phyloP scores from a whole-genome alignment of 2,113 vertebrate species.

The Hemiscyllium ocellatum region DNA sequence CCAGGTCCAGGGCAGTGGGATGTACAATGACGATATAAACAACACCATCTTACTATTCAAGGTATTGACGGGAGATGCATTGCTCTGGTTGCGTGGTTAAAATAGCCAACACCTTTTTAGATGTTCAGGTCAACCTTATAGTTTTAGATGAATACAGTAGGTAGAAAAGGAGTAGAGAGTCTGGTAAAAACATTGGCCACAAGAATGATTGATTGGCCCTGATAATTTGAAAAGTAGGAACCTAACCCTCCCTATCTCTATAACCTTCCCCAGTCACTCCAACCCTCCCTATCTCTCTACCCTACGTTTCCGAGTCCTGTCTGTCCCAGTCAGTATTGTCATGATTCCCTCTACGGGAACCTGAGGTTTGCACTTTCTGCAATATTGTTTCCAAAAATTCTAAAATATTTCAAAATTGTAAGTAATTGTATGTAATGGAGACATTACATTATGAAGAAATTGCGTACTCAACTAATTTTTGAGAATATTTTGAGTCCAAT shows the following conservation, averaged over 20 bases:
- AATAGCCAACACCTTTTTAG: background rate
- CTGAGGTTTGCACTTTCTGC: background rate
- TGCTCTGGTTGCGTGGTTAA: background rate
- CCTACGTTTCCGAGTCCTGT: too few species aligned
- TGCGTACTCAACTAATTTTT: too few species aligned
- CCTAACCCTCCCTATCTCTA: too few species aligned
- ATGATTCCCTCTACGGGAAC: background rate
- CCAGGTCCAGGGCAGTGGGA: too few species aligned
- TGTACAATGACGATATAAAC: too few species aligned
- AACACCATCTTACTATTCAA: too few species aligned
- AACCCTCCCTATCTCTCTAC: too few species aligned
- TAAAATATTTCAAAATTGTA: background rate
- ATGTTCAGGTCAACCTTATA: background rate
- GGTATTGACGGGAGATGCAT: too few species aligned
- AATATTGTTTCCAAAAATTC: background rate
- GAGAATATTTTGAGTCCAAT: too few species aligned
- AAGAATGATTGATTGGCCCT: background rate
- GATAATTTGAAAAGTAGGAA: background rate
- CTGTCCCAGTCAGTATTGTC: background rate
- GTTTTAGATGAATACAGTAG: background rate
- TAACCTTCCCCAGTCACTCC: too few species aligned
- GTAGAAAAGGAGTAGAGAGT: background rate
- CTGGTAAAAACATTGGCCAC: background rate
- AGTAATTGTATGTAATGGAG: background rate
- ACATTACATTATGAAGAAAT: background rate